Conservation (phyloP, 2,113 vertebrate species). For the Pomatorhinus ruficollis region DNA sequence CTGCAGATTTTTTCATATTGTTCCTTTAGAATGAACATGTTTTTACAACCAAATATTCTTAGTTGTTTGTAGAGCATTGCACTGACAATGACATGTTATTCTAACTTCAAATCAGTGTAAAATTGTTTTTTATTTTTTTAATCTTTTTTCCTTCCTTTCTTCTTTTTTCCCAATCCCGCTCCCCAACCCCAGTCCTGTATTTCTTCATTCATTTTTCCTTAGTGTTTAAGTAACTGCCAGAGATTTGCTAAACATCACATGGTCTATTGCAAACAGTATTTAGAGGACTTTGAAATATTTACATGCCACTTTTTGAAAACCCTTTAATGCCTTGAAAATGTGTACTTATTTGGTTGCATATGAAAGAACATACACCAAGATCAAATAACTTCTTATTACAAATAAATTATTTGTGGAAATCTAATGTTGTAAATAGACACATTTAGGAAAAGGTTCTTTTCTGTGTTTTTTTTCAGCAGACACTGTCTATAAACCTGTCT, state of each 20-base stretch:
- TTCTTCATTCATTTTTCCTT: background rate
- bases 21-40: background rate
- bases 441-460: background rate
- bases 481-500: background rate
- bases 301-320: background rate
- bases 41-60: conserved; percentile 15
- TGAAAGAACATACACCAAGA: background rate
- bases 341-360: background rate
- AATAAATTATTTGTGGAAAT: background rate
- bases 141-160: background rate
- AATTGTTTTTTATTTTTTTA: background rate
- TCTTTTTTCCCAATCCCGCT: background rate
- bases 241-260: conserved; percentile 16
- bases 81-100: background rate
- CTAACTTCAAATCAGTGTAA: background rate
- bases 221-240: conserved; percentile 12
- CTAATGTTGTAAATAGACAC: background rate
- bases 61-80: background rate
- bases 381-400: background rate
- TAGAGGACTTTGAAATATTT: conserved; percentile 20
- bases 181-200: background rate
- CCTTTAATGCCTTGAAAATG: background rate
- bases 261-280: conserved; percentile 22
- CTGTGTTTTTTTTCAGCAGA: background rate
- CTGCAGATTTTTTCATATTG: background rate